phyloP scores from a whole-genome alignment of 2,888 invertebrate species.

The Eledona agricola region DNA sequence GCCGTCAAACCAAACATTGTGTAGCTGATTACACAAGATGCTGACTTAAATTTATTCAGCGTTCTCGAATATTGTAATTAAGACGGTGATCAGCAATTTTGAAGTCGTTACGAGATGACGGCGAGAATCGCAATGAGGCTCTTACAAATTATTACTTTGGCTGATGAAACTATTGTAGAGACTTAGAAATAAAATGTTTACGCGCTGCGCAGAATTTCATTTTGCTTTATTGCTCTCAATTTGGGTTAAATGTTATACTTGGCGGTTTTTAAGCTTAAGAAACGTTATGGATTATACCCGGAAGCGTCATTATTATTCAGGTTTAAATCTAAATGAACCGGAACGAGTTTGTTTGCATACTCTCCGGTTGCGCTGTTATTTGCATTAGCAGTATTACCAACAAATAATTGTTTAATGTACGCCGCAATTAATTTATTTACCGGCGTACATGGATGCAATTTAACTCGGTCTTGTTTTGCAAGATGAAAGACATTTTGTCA shows the following conservation, averaged over 20 bases:
- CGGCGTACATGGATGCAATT: too few relatives aligned
- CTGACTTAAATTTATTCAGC: constrained; percentile 1
- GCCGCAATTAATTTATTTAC: too few relatives aligned
- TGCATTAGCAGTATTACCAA: too few relatives aligned
- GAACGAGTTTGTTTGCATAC: constrained; percentile 5
- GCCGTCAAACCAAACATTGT: constrained; percentile 14
- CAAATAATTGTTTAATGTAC: too few relatives aligned
- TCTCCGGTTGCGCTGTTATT: constrained; percentile 1
- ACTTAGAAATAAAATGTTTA: constrained; percentile 34
- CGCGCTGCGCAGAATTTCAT: constrained; percentile 12
- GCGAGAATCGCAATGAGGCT: constrained; percentile 15
- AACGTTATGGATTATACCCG: constrained; percentile 9
- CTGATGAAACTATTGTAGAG: constrained; percentile 12
- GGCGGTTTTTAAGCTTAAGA: constrained; percentile 19
- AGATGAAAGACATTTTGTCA: too few relatives aligned
- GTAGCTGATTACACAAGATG: constrained; percentile 6
- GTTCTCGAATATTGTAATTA: constrained; percentile 12
- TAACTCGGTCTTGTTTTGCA: too few relatives aligned
- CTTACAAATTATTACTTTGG: constrained; percentile 3
- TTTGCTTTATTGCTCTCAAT: constrained; percentile 19
- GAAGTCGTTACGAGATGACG: constrained; percentile 26
- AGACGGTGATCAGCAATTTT: constrained; percentile 14
- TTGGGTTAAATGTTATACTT: constrained; percentile 11
- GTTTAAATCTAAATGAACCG: constrained; percentile 12
- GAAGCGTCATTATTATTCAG: constrained; percentile 21